Evolutionary conservation across 2,113 vertebrate genomes (phyloP), one percentile per base, ranked within the genome.

Genomic region (Sitta europaea): DNA sequence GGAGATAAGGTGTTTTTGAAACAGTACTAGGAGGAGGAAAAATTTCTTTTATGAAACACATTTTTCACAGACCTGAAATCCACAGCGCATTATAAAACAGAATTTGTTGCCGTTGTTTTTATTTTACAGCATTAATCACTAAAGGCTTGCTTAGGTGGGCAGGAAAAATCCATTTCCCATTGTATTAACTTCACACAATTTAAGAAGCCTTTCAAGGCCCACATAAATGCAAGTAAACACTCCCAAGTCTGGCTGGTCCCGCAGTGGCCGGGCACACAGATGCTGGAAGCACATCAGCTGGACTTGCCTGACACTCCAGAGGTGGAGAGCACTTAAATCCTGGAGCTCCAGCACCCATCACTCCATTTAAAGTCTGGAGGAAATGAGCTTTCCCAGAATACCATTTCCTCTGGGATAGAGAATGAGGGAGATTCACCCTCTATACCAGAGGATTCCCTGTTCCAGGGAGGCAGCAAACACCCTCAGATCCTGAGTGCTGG

Each of bases 61-160:
- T 92, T 90, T 92, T 78, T 92, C 94, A 79, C 14, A 53, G 70
- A 14, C 38, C 67, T 80, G 75, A 63, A 85, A 79, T 21, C 70
- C 91, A 76, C 77, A 62, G 87, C 5, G 31, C 50, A 7, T 82
- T 82, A 67, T 78, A 90, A 92, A 91, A 40, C 71, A n/a, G 78
- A 43, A 87, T 86, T 91, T 91, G 90, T 47, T 58, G 81, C 71
- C 36, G 83, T 31, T 91, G 79, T 9, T 76, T 89, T 87, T 91
- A 67, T 80, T 90, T 86, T 22, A 58, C 58, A 54, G 87, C 94
- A 85, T 87, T 82, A 87, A 92, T 95, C 87, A 90, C 91, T 51
- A 16, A 57, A 70, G 74, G 57, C 91, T 80, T 70, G 77, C 93
- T 81, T 72, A 48, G 91, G 81, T 57, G 27, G 62, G 89, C 84